Evolutionary conservation across 2,113 vertebrate species (phyloP).

Genomic region (Burhinus oedicnemus): DNA sequence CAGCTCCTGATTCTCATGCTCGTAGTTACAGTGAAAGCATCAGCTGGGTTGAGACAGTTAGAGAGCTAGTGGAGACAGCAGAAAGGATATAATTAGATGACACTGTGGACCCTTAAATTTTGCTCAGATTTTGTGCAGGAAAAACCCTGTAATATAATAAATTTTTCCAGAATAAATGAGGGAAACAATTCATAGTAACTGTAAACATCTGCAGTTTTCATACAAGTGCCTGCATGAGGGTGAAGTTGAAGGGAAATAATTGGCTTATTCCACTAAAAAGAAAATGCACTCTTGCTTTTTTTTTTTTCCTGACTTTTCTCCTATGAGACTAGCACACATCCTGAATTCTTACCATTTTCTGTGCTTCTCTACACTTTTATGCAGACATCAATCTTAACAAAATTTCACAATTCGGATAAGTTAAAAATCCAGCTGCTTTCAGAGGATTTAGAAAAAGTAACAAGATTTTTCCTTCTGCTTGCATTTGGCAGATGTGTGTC

Average conservation of each 20-base stretch:
- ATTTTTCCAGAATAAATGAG: neutral
- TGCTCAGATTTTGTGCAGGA: neutral
- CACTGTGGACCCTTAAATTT: neutral
- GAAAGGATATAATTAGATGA: neutral
- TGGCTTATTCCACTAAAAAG: neutral
- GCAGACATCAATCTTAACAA: constrained; percentile 5
- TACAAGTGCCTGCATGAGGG: neutral
- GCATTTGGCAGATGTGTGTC: neutral
- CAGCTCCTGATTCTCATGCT: neutral
- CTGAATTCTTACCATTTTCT: neutral
- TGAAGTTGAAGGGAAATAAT: constrained; percentile 29
- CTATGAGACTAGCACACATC: neutral
- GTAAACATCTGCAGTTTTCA: constrained; percentile 37
- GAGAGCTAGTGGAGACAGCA: neutral
- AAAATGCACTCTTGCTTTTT: neutral
- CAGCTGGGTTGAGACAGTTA: neutral
- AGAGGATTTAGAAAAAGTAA: constrained; percentile 54
- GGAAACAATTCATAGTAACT: constrained; percentile 1
- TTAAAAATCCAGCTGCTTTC: constrained; percentile 47
- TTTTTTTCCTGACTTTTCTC: neutral
- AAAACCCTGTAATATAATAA: neutral
- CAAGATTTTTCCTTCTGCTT: constrained; percentile 24
- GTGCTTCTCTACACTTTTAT: neutral
- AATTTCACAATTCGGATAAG: constrained; percentile 21
- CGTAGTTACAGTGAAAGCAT: neutral